Evolutionary conservation across 2,888 invertebrate species (phyloP), one percentile per base, ranked within the genome.

Genomic region (Ephialtes manifestator): DNA sequence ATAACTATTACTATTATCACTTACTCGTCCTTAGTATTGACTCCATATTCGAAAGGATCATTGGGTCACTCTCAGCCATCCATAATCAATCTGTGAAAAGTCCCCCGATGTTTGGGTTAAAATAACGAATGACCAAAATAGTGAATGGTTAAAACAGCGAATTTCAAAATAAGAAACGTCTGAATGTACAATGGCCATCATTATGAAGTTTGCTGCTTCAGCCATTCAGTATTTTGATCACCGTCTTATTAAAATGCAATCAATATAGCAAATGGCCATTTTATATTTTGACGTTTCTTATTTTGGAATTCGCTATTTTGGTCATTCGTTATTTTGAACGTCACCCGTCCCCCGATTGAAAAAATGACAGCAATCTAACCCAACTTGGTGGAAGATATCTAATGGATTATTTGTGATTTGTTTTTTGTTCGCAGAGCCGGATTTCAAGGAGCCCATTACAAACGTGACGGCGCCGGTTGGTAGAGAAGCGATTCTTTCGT

Each of bases 401-500:
- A 8, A 55, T 24, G 28, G 20, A 55, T 20, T 15, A 55, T 71
- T 39, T 55, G 53, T 55, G 1, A 24, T 20, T 71, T 58, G 24
- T 1, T 18, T 92, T 88, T 90, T 95, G 94, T 13, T 95, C 97
- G 96, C 96, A 94, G 96, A 96, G 94, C 97, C 97, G 10, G 97
- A 97, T 90, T 98, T 98, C 95, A 97, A 96, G 91, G 97, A 96
- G 81, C 97, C 97, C 75, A 97, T 98, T 91, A 95, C 96, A 88
- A 98, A 98, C 94, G 97, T 97, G 89, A 98, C 98, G 8, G 96
- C 97, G 11, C 96, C 98, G 15, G 96, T 98, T 78, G 97, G 98
- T 63, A 95, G 98, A 84, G 98, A 98, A 94, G 98, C 97, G 7
- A 95, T 97, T 74, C 95, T 98, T 74, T 96, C 97, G 70, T 98